Base-by-base conservation (phyloP, 2,888 invertebrate species). In the Caenorhabditis imperialis region DNA sequence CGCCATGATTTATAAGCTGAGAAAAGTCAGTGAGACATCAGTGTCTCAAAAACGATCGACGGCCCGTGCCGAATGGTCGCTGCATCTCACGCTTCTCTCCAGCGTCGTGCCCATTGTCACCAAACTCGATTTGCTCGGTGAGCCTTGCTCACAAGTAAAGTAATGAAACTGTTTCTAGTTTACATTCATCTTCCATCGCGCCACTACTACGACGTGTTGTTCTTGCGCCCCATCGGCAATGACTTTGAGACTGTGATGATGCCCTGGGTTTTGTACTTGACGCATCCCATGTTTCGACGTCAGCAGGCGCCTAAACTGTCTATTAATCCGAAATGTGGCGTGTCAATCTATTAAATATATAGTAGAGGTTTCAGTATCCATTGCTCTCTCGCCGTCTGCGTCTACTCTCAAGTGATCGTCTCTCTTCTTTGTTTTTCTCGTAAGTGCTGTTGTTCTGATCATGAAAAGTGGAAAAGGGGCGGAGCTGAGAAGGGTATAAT, bases 81-180 rank as follows among this genome's bases (percentile, higher is more conserved):
- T 73, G 0, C 51, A 51, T 2, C 27, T 73, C 20, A 65, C 65
- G 12, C 48, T 63, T 25, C 18, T 58, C 10, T 73, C 73, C 2
- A 65, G 65, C 44, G 33, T 65, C 3, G 60, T 65, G 10, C 73
- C 73, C 18, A 65, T 62, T 47, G 35, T 65, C n/a, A 73, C 60
- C 7, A 65, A n/a, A 65, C 35, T 47, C 57, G 18, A 73, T 73
- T 35, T 58, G 51, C 45, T 58, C 63, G 33, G 65, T 73, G 18
- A 70, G 60, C 30, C 18, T 1, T 42, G 12, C 35, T 18, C 16
- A 10, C 30, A 27, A 12, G 10, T 22, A 22, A 12, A 18, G 30
- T 23, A 16, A 3, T 7, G 8, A 18, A 10, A n/a, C n/a, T 22
- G 23, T 57, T 57, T 58, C 10, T 55, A 70, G 70, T 3, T 33